Base-by-base conservation (phyloP, 2,113 vertebrate species). In the Cyanoliseus patagonus region DNA sequence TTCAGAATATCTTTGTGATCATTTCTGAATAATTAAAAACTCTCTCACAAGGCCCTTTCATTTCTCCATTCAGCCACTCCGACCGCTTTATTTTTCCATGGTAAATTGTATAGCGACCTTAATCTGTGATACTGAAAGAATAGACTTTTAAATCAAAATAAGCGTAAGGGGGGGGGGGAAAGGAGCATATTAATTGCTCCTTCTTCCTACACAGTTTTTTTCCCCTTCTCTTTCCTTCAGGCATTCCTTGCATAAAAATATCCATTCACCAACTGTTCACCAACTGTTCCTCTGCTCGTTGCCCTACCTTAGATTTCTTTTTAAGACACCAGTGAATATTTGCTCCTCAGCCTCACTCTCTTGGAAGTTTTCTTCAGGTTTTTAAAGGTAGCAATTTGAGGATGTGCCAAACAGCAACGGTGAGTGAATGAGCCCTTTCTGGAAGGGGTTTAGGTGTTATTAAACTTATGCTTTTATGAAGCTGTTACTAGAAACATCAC, bases 241-340 rank as follows among this genome's bases (percentile, higher is more conserved):
- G 97, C 98, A 97, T 97, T 97, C 97, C 97, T 98, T 97, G 97
- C 96, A 98, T 98, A 98, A 98, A 98, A 98, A 98, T 98, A 98
- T 97, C 98, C 95, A 97, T 97, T 98, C 95, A 80, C 98, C 98
- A 98, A 98, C 98, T 98, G 98, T 98, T 98, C 98, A 98, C 98
- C 98, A 98, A 98, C 97, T 98, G 98, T 98, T 98, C 97, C 96
- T 97, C 88, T 1, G 76, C 92, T 97, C 67, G 10, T 96, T 98
- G 97, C 97, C 97, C 93, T 98, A 98, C 98, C 98, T 98, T 96
- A 76, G 86, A 69, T 81, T 94, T 80, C 83, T 41, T 93, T 97
- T 94, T 85, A 90, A 98, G 97, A 94, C 97, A 97, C 97, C 97
- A 97, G 96, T 16, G 90, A 76, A 44, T 69, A 35, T 97, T 97